Evolutionary conservation across 2,797 vertebrate species (phyloP).

Genomic region (Otolemur crassicaudatus): DNA sequence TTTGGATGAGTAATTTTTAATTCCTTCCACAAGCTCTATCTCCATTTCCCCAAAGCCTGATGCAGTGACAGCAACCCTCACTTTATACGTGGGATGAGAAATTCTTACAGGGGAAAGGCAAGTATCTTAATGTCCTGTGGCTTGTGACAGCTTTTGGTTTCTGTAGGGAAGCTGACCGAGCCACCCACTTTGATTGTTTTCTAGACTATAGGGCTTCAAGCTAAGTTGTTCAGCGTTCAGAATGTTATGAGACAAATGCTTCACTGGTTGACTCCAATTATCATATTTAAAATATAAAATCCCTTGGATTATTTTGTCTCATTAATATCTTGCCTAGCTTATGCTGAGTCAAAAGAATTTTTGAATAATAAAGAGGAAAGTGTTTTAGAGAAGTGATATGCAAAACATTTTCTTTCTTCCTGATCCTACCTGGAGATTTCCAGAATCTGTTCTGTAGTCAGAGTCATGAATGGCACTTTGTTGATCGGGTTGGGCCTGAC

Average conservation of each 20-base stretch:
- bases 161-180: background rate
- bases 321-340: background rate
- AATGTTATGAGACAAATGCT: background rate
- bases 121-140: conserved; percentile 18
- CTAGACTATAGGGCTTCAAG: background rate
- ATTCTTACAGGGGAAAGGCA: conserved; percentile 45
- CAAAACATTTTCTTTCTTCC: background rate
- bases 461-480: background rate
- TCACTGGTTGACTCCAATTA: background rate
- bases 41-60: conserved; percentile 40
- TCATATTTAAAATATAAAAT: conserved; percentile 1
- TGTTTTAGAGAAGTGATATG: background rate
- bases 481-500: background rate
- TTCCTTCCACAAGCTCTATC: conserved; percentile 23
- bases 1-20: conserved; percentile 57
- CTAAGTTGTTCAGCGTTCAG: background rate
- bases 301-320: background rate
- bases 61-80: background rate
- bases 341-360: background rate
- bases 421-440: background rate
- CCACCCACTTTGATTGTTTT: background rate
- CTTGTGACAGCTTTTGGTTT: background rate
- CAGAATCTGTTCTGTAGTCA: background rate
- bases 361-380: background rate
- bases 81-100: conserved; percentile 47